phyloP scores from a whole-genome alignment of 1,140 invertebrate species.

The Charaxes varanes region DNA sequence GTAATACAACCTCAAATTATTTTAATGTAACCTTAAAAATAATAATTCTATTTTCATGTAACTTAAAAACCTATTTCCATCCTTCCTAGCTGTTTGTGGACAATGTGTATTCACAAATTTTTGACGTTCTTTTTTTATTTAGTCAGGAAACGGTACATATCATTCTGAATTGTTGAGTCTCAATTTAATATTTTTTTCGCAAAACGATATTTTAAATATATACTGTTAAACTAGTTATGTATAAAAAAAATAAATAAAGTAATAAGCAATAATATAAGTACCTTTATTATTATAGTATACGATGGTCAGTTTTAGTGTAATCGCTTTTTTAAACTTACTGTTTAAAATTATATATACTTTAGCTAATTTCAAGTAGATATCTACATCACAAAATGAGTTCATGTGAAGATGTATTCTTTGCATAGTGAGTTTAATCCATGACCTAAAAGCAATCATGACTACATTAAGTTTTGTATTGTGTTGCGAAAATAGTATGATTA shows the following conservation, averaged over 20 bases:
- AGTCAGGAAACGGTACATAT: too few species aligned
- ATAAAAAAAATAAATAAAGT: not conserved
- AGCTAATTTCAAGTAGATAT: too few species aligned
- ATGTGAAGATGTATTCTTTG: constrained; percentile 4
- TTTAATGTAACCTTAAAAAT: too few species aligned
- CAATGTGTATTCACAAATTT: too few species aligned
- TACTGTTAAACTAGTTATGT: not conserved
- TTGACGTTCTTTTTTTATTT: too few species aligned
- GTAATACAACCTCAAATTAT: too few species aligned
- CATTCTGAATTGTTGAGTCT: too few species aligned
- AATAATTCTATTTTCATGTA: too few species aligned
- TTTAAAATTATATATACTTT: not conserved
- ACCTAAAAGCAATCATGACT: constrained; percentile 20
- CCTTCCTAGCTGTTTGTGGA: too few species aligned
- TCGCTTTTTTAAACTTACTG: not conserved
- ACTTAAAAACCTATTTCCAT: too few species aligned
- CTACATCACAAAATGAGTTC: constrained; percentile 3
- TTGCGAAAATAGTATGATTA: constrained; percentile 12
- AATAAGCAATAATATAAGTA: not conserved
- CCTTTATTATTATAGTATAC: constrained; percentile 1
- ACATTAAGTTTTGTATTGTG: constrained; percentile 14
- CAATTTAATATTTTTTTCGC: not conserved
- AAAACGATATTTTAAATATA: not conserved
- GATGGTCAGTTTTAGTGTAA: constrained; percentile 27
- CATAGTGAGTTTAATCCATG: constrained; percentile 19